Conservation (phyloP, 2,888 invertebrate genomes). For the Agrilus mali region DNA sequence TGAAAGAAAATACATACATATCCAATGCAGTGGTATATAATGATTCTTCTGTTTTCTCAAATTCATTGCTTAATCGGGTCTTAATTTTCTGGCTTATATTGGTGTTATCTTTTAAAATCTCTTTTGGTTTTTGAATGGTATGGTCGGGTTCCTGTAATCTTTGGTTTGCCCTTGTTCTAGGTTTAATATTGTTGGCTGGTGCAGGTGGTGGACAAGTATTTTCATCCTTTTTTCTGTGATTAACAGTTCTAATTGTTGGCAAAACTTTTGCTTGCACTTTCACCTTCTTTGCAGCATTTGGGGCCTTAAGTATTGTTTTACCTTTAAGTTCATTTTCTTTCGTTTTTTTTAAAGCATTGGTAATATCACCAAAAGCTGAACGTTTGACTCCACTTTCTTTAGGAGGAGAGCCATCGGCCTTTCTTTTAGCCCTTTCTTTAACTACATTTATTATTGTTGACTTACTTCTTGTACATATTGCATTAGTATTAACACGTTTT, state of each 20-base stretch:
- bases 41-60: conserved; percentile 62
- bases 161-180: conserved; percentile 28
- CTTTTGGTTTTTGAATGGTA: conserved; percentile 29
- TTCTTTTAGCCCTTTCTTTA: conserved; percentile 52
- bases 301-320: conserved; percentile 13
- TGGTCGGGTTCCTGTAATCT: conserved; percentile 21
- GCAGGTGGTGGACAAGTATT: conserved; percentile 27
- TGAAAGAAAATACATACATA: conserved; percentile 38
- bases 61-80: conserved; percentile 51
- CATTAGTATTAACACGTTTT: conserved; percentile 40
- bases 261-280: conserved; percentile 27
- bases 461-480: conserved; percentile 37
- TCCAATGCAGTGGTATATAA: conserved; percentile 66
- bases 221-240: conserved; percentile 31
- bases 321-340: conserved; percentile 15
- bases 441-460: conserved; percentile 10
- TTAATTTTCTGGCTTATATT: conserved; percentile 32
- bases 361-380: conserved; percentile 77
- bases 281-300: conserved; percentile 38
- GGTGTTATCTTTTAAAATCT: conserved; percentile 26
- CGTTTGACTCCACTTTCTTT: conserved; percentile 66
- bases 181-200: conserved; percentile 17
- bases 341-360: conserved; percentile 46
- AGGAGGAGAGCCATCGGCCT: conserved; percentile 67
- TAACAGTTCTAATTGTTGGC: conserved; percentile 27